Evolutionary conservation across 2,113 vertebrate genomes (phyloP), one percentile per base, ranked within the genome.

Genomic region (Siniperca knerii): DNA sequence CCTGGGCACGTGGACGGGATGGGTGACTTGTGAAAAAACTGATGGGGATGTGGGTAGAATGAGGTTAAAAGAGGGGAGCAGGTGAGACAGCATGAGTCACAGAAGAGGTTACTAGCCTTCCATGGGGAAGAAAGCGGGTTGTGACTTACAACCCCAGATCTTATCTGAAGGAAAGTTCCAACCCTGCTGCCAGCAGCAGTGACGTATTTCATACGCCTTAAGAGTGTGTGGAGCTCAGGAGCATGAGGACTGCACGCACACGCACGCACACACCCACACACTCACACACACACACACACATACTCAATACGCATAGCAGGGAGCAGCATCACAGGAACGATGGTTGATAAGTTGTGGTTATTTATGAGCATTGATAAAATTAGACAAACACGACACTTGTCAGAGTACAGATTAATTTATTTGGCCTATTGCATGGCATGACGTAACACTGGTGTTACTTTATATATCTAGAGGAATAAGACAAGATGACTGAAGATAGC

Each of bases 101-200:
- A 78, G 58, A 55, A 64, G 33, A 46, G 44, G 78, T 61, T 74
- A 74, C 52, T 35, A 18, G 57, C 15, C 33, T 18, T 16, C 29
- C 20, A 25, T 12, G 18, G n/a, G 25, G 54, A 70, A 37, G 73
- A 75, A 21, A 40, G 50, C 76, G 60, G 29, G 62, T 46, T 61
- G 64, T 73, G 40, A 70, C 44, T 82, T 70, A 18, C 4, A 74
- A 68, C 18, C 48, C 1, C 40, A 83, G 54, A 79, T 88, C 50
- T 87, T 65, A 82, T 86, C 75, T 5, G n/a, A 29, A 46, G 55
- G 52, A 86, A 86, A 66, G 72, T 88, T 87, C 77, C 82, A 69
- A 21, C 37, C 18, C 15, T 15, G 70, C 40, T 83, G 54, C 61
- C 76, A 82, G 62, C 76, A 57, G 46, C 48, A 15, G 81, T 72